A percentile compares a stretch with the other conserved stretches of the same genome.
phyloP scores from a whole-genome alignment of 1,140 invertebrate species.

The Lethocerus indicus region DNA sequence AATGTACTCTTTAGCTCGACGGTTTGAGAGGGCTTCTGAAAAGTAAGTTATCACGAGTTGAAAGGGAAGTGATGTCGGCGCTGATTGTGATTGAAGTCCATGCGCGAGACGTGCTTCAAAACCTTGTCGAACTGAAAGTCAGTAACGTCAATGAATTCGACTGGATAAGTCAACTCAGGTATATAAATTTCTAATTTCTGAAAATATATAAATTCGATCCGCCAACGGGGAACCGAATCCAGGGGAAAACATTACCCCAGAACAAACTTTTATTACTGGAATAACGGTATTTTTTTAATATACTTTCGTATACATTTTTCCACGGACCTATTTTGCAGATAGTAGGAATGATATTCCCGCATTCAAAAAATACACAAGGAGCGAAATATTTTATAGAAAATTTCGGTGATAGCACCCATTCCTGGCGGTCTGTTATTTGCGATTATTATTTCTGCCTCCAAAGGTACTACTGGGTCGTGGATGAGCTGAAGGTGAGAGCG shows the following conservation, averaged over 20 bases:
- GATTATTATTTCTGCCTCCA: background rate
- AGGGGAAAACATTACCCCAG: slow-evolving; percentile 34
- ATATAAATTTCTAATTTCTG: slow-evolving; percentile 5
- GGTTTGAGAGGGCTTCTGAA: slow-evolving; percentile 42
- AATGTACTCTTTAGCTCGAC: too few relatives aligned
- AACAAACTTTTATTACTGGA: too few relatives aligned
- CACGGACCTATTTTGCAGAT: too few relatives aligned
- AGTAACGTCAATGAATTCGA: slow-evolving; percentile 51
- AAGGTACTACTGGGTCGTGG: slow-evolving; percentile 16
- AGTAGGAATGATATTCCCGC: too few relatives aligned
- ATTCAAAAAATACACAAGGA: too few relatives aligned
- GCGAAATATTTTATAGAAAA: too few relatives aligned
- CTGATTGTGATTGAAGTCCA: slow-evolving; percentile 55
- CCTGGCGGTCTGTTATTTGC: background rate
- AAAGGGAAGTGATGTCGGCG: slow-evolving; percentile 39
- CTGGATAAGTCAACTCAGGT: slow-evolving; percentile 66
- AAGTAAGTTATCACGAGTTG: slow-evolving; percentile 43
- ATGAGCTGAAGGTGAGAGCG: slow-evolving; percentile 23
- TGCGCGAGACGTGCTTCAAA: slow-evolving; percentile 43
- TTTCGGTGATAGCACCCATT: too few relatives aligned
- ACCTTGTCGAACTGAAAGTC: slow-evolving; percentile 40
- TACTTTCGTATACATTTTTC: too few relatives aligned
- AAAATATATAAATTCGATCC: too few relatives aligned
- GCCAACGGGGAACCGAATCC: too few relatives aligned
- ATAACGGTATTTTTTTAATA: too few relatives aligned